These are phyloP conservation scores for Antrozous pallidus DNA, from an alignment of 2,797 vertebrate genomes.

Conservation along the genomic window DNA sequence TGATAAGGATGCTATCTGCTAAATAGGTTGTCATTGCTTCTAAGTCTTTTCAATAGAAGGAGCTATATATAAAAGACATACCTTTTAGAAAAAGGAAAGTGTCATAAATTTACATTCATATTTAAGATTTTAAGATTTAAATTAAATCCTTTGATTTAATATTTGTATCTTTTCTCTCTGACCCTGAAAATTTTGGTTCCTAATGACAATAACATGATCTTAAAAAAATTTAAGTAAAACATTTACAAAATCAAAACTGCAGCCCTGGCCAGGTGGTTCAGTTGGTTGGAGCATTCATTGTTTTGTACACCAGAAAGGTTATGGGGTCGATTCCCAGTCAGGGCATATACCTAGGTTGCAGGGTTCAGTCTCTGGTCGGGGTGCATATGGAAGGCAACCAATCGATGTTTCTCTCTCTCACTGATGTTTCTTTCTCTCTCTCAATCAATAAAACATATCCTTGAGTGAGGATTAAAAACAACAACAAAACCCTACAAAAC, in stretches of 20 bases:
- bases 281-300: background rate
- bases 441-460: background rate
- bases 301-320: background rate
- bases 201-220: background rate
- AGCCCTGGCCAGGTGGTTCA: background rate
- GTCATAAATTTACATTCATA: background rate
- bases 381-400: background rate
- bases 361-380: background rate
- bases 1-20: background rate
- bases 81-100: background rate
- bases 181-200: background rate
- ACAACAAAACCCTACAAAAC: background rate
- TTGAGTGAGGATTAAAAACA: background rate
- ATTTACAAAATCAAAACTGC: conserved; percentile 11
- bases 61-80: background rate
- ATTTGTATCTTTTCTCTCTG: background rate
- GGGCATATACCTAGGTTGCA: background rate
- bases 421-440: background rate
- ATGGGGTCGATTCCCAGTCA: background rate
- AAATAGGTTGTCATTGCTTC: background rate
- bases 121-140: background rate
- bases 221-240: background rate
- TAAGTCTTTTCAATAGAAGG: background rate
- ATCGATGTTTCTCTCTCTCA: background rate
- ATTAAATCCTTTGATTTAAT: background rate